Evolutionary conservation across 2,888 invertebrate genomes (phyloP).

Genomic region (Microplitis deprimator): DNA sequence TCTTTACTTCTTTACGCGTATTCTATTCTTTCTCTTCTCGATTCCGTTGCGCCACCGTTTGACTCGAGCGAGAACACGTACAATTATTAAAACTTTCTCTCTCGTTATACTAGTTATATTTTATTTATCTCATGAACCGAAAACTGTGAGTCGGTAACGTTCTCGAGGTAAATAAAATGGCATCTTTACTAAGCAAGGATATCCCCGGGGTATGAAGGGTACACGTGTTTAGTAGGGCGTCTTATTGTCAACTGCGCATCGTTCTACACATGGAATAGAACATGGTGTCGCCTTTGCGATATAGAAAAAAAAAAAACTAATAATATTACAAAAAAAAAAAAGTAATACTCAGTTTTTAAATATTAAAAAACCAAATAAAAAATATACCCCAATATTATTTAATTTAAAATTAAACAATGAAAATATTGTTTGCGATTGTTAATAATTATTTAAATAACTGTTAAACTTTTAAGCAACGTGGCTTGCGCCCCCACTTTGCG

Average conservation of each 20-base stretch:
- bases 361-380: not conserved
- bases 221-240: slow-evolving; percentile 35
- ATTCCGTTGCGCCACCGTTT: not conserved
- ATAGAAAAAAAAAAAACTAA: not conserved
- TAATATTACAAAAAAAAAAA: slow-evolving; percentile 9
- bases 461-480: slow-evolving; percentile 53
- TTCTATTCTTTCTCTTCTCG: slow-evolving; percentile 2
- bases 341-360: not conserved
- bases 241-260: slow-evolving; percentile 22
- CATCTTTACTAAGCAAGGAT: slow-evolving; percentile 51
- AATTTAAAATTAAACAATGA: not conserved
- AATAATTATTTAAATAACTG: slow-evolving; percentile 16
- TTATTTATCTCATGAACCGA: not conserved
- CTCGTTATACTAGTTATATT: not conserved
- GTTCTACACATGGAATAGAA: slow-evolving; percentile 28
- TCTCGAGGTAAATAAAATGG: slow-evolving; percentile 53
- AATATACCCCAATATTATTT: not conserved
- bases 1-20: not conserved
- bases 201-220: slow-evolving; percentile 45
- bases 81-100: not conserved
- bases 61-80: not conserved
- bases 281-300: slow-evolving; percentile 10
- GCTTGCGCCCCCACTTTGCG: slow-evolving; percentile 58
- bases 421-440: not conserved
- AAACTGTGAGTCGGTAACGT: not conserved